Evolutionary conservation across 2,888 invertebrate genomes (phyloP).

Genomic region (Leucophenga maculata): DNA sequence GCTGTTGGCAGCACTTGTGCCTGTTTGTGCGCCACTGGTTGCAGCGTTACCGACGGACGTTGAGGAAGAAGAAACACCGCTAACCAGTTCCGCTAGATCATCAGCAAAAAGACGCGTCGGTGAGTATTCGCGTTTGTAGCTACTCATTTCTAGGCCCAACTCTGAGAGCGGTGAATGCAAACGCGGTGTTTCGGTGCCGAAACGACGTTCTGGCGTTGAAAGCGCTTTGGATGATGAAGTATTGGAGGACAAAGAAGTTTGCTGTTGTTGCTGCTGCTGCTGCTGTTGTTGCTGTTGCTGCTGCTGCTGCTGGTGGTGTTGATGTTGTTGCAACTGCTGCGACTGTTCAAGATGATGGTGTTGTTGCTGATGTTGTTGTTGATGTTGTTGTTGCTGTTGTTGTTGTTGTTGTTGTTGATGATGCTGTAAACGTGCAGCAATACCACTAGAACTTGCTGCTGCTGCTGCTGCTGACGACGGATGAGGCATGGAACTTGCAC

Average conservation of each 20-base stretch:
- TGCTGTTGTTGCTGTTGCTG: constrained; percentile 32
- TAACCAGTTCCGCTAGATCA: constrained; percentile 74
- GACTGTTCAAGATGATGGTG: constrained; percentile 36
- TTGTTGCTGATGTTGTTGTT: constrained; percentile 36
- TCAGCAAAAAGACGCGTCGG: constrained; percentile 80
- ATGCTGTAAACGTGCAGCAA: constrained; percentile 32
- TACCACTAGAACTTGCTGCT: constrained; percentile 8
- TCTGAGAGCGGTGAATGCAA: constrained; percentile 77
- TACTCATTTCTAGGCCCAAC: constrained; percentile 75
- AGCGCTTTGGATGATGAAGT: constrained; percentile 41
- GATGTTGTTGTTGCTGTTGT: constrained; percentile 41
- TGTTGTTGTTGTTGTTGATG: constrained; percentile 46
- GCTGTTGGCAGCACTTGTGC: background rate
- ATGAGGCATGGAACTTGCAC: constrained; percentile 57
- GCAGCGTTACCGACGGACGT: constrained; percentile 41
- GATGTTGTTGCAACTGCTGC: constrained; percentile 3
- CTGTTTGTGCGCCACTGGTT: background rate
- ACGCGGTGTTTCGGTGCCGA: constrained; percentile 76
- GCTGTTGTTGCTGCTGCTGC: constrained; percentile 24
- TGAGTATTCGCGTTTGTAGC: constrained; percentile 75
- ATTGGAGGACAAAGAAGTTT: constrained; percentile 3
- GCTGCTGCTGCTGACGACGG: constrained; percentile 31
- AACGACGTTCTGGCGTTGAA: constrained; percentile 67
- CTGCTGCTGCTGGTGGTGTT: constrained; percentile 35
- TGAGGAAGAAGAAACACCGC: constrained; percentile 46